Evolutionary conservation across 2,113 vertebrate genomes (phyloP).

Genomic region (Campylomormyrus tamandua): DNA sequence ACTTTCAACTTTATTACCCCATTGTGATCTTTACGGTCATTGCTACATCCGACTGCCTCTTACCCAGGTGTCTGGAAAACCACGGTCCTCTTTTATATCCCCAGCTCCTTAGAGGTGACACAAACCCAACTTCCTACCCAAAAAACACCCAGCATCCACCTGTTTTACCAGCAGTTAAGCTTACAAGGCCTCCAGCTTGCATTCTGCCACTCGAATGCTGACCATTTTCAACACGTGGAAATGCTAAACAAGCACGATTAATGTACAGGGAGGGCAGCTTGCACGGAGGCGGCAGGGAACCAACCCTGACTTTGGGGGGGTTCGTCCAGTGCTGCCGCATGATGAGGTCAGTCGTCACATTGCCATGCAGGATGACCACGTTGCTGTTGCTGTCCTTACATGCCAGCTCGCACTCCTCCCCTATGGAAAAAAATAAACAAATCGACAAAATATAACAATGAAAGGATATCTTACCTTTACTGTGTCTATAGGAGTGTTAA

Average conservation of each 20-base stretch:
- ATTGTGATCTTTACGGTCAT: background rate
- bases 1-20: background rate
- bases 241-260: background rate
- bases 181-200: background rate
- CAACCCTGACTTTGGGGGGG: slow-evolving; percentile 84
- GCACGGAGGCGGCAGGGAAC: slow-evolving; percentile 29
- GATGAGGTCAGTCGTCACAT: slow-evolving; percentile 73
- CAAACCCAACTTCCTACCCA: background rate
- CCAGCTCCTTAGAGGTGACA: background rate
- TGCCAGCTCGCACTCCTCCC: slow-evolving; percentile 78
- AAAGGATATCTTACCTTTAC: background rate
- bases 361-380: slow-evolving; percentile 78
- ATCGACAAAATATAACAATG: background rate
- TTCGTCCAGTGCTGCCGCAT: slow-evolving; percentile 82
- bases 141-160: background rate
- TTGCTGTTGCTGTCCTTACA: slow-evolving; percentile 84
- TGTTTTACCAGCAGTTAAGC: background rate
- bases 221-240: background rate
- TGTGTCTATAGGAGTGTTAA: background rate
- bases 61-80: background rate
- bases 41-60: background rate
- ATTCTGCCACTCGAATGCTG: background rate
- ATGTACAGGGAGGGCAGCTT: background rate
- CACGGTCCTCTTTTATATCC: background rate
- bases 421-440: slow-evolving; percentile 46